A percentile compares a stretch with the other conserved stretches of the same genome.
phyloP scores from a whole-genome alignment of 2,113 vertebrate species.

The Salvelinus sp. region DNA sequence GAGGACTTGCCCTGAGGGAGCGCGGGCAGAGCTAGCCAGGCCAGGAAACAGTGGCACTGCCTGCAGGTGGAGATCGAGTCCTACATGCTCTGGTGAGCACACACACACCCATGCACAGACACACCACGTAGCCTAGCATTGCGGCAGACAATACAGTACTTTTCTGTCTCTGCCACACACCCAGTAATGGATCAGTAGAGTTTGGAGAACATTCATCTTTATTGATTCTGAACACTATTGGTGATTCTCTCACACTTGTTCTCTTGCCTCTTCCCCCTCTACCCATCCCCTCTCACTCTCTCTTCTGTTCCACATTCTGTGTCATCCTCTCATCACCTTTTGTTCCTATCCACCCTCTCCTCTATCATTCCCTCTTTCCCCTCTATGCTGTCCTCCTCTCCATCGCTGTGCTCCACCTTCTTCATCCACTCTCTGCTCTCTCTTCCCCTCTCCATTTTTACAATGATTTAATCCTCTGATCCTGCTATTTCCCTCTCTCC shows the following conservation, averaged over 20 bases:
- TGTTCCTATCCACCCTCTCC: neutral
- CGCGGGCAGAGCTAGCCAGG: slow-evolving; percentile 86
- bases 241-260: too few relatives aligned
- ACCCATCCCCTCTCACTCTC: too few relatives aligned
- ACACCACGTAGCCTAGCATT: neutral
- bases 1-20: slow-evolving; percentile 83
- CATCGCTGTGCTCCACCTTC: too few relatives aligned
- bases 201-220: too few relatives aligned
- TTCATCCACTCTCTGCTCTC: too few relatives aligned
- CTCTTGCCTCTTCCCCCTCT: neutral
- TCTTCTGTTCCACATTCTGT: too few relatives aligned
- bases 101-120: slow-evolving; percentile 4
- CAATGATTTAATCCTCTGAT: too few relatives aligned
- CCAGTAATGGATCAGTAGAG: too few relatives aligned
- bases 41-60: slow-evolving; percentile 86
- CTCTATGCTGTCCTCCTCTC: neutral
- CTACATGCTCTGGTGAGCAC: slow-evolving; percentile 87
- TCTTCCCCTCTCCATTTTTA: too few relatives aligned
- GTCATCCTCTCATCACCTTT: too few relatives aligned
- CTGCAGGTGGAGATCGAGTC: slow-evolving; percentile 93
- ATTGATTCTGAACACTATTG: too few relatives aligned
- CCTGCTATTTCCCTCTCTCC: neutral
- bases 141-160: neutral
- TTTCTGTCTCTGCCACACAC: too few relatives aligned
- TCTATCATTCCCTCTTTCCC: neutral